Evolutionary conservation across 1,140 invertebrate species (phyloP), one percentile per base, ranked within the genome.

Genomic region (Meteorus sp.): DNA sequence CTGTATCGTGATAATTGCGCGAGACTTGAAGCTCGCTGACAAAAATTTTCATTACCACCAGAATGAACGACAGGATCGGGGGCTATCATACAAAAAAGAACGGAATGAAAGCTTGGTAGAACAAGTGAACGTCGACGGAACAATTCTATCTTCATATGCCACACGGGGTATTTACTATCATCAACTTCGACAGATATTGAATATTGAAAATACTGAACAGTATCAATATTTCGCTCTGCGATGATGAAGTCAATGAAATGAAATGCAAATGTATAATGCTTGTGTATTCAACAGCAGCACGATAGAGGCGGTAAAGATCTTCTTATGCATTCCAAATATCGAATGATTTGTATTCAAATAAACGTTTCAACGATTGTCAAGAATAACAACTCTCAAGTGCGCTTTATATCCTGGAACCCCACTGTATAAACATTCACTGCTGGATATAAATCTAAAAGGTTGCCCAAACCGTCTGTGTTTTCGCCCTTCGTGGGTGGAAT

Each of bases 1-100:
- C 65, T 58, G 17, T 23, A 35, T 13, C 56, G 58, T 52, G 67
- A 70, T 70, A 73, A 72, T 65, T 73, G 68, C 62, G 61, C 70
- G 64, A 67, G 65, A 70, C 58, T 62, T 59, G 17, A 54, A 52
- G 58, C 62, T 70, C 63, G 62, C 69, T 68, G 69, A 56, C 50
- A 35, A 37, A 31, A 19, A 9, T 52, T n/a, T n/a, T n/a, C n/a
- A n/a, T n/a, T n/a, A n/a, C n/a, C n/a, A n/a, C n/a, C n/a, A n/a
- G n/a, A n/a, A n/a, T n/a, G n/a, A n/a, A n/a, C n/a, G n/a, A n/a
- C n/a, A n/a, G n/a, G n/a, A n/a, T n/a, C n/a, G n/a, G n/a, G n/a
- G n/a, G n/a, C n/a, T n/a, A n/a, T n/a, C 13, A 3, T 8, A 39
- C 3, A 57, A 33, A 13, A 13, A 37, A 13, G 6, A 37, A 13